Base-by-base conservation (phyloP, 23 tunicate genomes). In the Diplosoma virens region DNA sequence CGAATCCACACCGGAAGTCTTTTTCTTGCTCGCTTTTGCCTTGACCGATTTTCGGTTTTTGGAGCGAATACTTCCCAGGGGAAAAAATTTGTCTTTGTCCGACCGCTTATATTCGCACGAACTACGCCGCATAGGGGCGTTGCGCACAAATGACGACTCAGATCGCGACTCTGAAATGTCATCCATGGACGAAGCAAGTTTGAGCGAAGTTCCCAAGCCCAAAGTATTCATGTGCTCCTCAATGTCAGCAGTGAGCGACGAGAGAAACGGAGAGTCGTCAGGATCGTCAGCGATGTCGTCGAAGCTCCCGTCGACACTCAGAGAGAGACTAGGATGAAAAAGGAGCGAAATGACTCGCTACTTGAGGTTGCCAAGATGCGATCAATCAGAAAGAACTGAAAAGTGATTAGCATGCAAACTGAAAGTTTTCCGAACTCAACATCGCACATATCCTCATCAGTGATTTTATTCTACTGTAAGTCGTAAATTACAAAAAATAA, bases 31-130 rank as follows among this genome's bases (percentile, higher is more conserved):
- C 60, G 31, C 37, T 71, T 81, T 81, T 32, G 33, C 48, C 47
- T 74, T 82, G 48, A 36, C 22, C 34, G 79, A 48, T 24, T 56
- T 68, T 67, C 68, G 67, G 37, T 87, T 83, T 59, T 76, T 81
- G n/a, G 79, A 71, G 45, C 79, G 79, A 1, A 60, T 23, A 37
- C 50, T 26, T 36, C 71, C 71, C 1, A 81, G 30, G 9, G 86
- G 86, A 30, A 79, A 81, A 0, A 31, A 27, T 2, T n/a, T 25
- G 14, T 26, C 72, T n/a, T 66, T 59, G 65, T 58, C 56, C 54
- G 85, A 36, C 3, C 32, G 37, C 32, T 82, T 82, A 37, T 32
- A 66, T 45, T 82, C 96, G 11, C 83, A 89, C 11, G 96, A 82
- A 61, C 88, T 89, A 17, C 96, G 76, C 17, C 79, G 75, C 9